A percentile compares a stretch with the other conserved stretches of the same genome.
Conservation (phyloP, 2,797 vertebrate species). For the Betta splendens region DNA sequence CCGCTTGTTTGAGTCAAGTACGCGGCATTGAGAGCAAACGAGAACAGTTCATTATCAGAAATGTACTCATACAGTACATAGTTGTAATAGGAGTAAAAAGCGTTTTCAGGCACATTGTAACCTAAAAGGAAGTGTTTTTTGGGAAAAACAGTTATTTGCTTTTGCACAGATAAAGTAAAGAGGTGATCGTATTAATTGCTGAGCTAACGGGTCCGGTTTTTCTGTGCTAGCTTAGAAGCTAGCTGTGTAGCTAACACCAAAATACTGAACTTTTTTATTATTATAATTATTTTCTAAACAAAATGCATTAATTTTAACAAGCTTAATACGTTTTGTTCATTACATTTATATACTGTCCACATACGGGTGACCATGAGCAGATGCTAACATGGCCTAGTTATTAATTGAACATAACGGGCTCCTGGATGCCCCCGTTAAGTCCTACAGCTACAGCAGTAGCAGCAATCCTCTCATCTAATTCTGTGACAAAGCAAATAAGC, state of each 20-base stretch:
- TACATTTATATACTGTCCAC: no score
- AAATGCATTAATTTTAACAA: no score
- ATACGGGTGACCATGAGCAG: no score
- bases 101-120: constrained; percentile 20
- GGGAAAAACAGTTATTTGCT: background rate
- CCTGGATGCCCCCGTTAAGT: background rate
- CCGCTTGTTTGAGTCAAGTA: background rate
- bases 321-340: background rate
- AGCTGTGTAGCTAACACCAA: no score
- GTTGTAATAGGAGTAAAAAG: constrained; percentile 21
- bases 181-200: background rate
- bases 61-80: background rate
- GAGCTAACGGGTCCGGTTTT: background rate
- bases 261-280: no score
- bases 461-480: background rate
- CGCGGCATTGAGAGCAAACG: constrained; percentile 31
- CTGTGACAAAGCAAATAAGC: background rate
- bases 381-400: background rate
- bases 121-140: constrained; percentile 10
- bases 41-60: constrained; percentile 10
- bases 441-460: background rate
- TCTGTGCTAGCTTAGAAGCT: background rate
- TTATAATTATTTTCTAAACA: no score
- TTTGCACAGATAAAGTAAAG: background rate
- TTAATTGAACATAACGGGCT: background rate